A percentile compares a stretch with the other conserved stretches of the same genome.
Evolutionary conservation across 2,888 invertebrate species (phyloP).

Genomic region (Euproctis similis): DNA sequence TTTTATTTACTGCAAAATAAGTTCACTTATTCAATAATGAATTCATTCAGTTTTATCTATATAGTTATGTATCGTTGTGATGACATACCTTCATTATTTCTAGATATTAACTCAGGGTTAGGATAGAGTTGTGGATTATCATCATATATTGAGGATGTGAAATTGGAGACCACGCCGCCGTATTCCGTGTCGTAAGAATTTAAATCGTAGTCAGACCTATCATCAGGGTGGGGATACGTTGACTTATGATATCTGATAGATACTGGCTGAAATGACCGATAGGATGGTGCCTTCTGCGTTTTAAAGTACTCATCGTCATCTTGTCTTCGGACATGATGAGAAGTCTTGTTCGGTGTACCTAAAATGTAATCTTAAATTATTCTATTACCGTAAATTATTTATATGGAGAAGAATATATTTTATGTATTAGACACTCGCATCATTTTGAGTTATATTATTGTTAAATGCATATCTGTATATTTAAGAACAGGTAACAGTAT

Average conservation of each 20-base stretch:
- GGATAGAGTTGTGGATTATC: conserved; percentile 68
- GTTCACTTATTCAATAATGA: too few species aligned
- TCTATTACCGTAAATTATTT: not conserved
- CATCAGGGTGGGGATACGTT: conserved; percentile 50
- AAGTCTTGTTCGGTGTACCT: conserved; percentile 51
- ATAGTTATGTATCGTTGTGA: too few species aligned
- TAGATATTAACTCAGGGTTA: conserved; percentile 60
- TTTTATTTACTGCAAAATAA: conserved; percentile 34
- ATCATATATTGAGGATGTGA: conserved; percentile 68
- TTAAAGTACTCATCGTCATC: conserved; percentile 46
- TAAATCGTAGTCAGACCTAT: conserved; percentile 57
- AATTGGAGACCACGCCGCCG: conserved; percentile 66
- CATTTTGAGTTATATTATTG: too few species aligned
- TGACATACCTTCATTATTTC: conserved; percentile 48
- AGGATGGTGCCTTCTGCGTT: conserved; percentile 44
- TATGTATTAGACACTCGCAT: too few species aligned
- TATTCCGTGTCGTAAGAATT: conserved; percentile 65
- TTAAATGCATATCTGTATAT: too few species aligned
- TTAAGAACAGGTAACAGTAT: too few species aligned
- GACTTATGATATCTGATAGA: conserved; percentile 52
- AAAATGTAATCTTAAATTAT: too few species aligned
- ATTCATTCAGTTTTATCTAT: too few species aligned
- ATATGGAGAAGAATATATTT: too few species aligned
- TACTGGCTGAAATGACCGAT: conserved; percentile 58
- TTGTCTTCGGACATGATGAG: conserved; percentile 42